Base-by-base conservation (phyloP, 2,797 vertebrate species). In the Mus caroli region DNA sequence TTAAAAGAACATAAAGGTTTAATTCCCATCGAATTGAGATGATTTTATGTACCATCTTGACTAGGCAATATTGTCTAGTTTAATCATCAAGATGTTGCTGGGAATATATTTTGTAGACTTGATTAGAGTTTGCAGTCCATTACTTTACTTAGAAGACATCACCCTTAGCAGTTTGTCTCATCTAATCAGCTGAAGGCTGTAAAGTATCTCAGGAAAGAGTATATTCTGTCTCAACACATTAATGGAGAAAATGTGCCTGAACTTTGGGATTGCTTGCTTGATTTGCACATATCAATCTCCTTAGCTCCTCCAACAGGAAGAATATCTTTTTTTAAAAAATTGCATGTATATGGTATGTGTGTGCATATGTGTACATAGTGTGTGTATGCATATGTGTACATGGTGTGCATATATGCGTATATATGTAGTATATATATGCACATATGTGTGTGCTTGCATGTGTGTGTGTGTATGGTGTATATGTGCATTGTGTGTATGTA, bases 91-190 rank as follows among this genome's bases (percentile, higher is more conserved):
- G 37, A 50, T 54, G 50, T 58, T 92, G 24, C 43, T 67, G 7
- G 62, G 19, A 71, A 82, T 37, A n/a, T 88, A 88, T 92, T 94
- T 87, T 92, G 28, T 67, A 76, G 58, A 43, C 46, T 24, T 22
- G 50, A 95, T 73, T 28, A 88, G 56, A 37, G 64, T 76, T 89
- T 92, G 24, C 0, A 83, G 86, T 76, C 10, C 52, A 73, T 73
- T 50, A 79, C 37, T 94, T 93, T 71, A 87, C 50, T 50, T 80
- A 84, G 64, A 91, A 52, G 10, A 58, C 3, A 91, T 60, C 28
- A 54, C 9, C 2, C 13, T 90, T 86, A 50, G 94, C 37, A 88
- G 73, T 85, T 26, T 94, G 20, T 92, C 26, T 86, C n/a, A 62
- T 60, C 37, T 52, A 80, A 40, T 78, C 54, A 86, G 4, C 7